Evolutionary conservation across 1,140 invertebrate species (phyloP), one percentile per base, ranked within the genome.

Genomic region (Scaptomyza graminum): DNA sequence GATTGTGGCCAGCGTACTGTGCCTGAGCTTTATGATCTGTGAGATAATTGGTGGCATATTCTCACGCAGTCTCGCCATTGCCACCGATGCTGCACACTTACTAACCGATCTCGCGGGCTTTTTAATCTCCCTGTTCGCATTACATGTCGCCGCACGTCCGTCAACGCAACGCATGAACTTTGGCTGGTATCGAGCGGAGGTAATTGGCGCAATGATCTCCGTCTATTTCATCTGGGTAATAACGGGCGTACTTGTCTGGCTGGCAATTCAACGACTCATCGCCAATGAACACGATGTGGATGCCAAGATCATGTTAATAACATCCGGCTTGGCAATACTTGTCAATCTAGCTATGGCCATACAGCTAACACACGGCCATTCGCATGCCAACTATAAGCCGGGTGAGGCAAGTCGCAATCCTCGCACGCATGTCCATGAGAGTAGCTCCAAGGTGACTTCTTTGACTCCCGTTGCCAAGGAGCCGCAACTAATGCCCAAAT

Each of bases 311-410:
- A 98, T 98, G 97, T 92, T 98, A 74, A 94, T 97, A 39, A 97
- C 97, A 3, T 95, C 97, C 6, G 94, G 93, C 0, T 92, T 96
- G 74, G 97, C 96, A 0, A 95, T 98, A 34, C 84, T 93, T 12
- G 95, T 98, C 69, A 98, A 98, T 92, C 91, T 98, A n/a, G 92
- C 89, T 49, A 99, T 99, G 97, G 98, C 97, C 3, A 90, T 96
- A 39, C 95, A 97, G 0, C 92, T 99, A 49, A 93, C 91, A 8
- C 94, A 95, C 73, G 92, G 93, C 0, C 79, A 79, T 16, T 66
- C 74, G 0, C 75, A 84, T 43, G 16, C 28, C 0, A 28, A 28
- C 28, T 28, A 28, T 28, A 28, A 41, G 3, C 5, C 47, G n/a
- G 9, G 5, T 3, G 11, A 56, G 16, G 9, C 31, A 9, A 31